phyloP scores from a whole-genome alignment of 2,797 vertebrate species.

The Dryobates pubescens region DNA sequence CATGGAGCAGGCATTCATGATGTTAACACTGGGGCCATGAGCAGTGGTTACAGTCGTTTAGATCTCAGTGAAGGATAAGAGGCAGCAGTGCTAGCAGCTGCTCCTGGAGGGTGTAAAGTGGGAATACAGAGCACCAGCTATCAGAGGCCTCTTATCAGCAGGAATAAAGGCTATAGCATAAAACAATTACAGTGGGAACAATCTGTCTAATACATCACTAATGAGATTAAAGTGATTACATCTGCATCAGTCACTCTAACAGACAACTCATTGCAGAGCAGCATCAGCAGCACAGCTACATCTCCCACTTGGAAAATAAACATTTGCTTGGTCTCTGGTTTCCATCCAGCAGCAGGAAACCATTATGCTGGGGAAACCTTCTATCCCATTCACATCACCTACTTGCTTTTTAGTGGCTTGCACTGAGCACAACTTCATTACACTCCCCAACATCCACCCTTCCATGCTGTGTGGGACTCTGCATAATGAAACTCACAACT shows the following conservation, averaged over 20 bases:
- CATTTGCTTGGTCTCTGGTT: constrained; percentile 51
- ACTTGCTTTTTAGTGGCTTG: constrained; percentile 34
- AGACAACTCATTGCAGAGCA: constrained; percentile 34
- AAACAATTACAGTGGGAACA: constrained; percentile 56
- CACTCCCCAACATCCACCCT: constrained; percentile 20
- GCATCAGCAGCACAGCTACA: constrained; percentile 26
- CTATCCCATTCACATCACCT: constrained; percentile 55
- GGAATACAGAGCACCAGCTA: constrained; percentile 3
- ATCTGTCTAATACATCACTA: constrained; percentile 46
- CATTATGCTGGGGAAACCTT: constrained; percentile 50
- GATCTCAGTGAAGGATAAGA: neutral
- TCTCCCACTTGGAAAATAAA: constrained; percentile 68
- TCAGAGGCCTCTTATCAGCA: constrained; percentile 33
- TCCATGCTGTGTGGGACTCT: neutral
- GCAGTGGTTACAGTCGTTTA: constrained; percentile 14
- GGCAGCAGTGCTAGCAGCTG: constrained; percentile 13
- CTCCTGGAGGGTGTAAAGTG: neutral
- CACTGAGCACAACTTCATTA: constrained; percentile 49
- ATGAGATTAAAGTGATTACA: constrained; percentile 68
- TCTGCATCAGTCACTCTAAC: constrained; percentile 63
- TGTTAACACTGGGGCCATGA: neutral
- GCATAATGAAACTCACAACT: neutral
- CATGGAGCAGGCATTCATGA: neutral
- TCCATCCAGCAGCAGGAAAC: constrained; percentile 64
- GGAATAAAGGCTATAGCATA: constrained; percentile 18